A percentile compares a stretch with the other conserved stretches of the same genome.
Evolutionary conservation across 2,797 vertebrate species (phyloP).

Genomic region (Tinamus major): DNA sequence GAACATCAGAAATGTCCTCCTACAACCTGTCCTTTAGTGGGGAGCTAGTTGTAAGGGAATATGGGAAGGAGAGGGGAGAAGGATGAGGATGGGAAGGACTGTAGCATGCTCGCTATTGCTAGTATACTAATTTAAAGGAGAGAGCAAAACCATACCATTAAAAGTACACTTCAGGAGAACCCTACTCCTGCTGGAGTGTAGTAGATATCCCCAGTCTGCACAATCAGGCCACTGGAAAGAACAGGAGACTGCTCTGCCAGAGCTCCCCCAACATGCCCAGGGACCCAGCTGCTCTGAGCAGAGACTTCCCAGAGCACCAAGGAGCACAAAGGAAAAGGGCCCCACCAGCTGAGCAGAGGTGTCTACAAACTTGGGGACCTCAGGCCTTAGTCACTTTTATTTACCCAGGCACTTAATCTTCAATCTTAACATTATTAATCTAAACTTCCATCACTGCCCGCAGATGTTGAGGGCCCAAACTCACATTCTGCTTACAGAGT

Average conservation of each 20-base stretch:
- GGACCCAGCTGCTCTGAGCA: not conserved
- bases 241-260: not conserved
- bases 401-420: not conserved
- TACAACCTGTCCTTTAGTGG: not conserved
- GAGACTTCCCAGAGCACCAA: not conserved
- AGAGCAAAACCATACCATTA: not conserved
- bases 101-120: not conserved
- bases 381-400: not conserved
- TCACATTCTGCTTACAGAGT: not conserved
- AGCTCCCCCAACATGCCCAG: not conserved
- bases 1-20: not conserved
- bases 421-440: not conserved
- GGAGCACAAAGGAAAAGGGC: not conserved
- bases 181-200: fast-evolving
- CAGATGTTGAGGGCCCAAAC: not conserved
- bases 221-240: fast-evolving
- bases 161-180: not conserved
- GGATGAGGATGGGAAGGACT: not conserved
- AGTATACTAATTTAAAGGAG: not conserved
- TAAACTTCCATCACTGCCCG: not conserved
- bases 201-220: fast-evolving
- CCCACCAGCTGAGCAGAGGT: not conserved
- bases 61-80: not conserved
- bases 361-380: not conserved
- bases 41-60: not conserved